Conservation (phyloP, 2,113 vertebrate species). For the Fulmarus glacialis region DNA sequence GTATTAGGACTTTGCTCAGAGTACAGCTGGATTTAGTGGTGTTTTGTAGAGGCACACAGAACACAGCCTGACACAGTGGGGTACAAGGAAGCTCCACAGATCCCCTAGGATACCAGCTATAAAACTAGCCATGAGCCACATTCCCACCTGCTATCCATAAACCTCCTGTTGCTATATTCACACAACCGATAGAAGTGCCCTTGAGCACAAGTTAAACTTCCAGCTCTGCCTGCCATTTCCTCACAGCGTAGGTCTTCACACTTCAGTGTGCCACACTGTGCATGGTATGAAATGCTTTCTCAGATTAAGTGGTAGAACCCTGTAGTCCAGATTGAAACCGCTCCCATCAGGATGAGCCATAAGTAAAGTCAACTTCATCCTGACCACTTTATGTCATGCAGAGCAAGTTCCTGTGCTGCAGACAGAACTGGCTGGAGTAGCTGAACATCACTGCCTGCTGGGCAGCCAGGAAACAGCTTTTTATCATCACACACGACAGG, state of each 20-base stretch:
- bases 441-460: neutral
- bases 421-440: neutral
- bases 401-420: neutral
- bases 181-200: neutral
- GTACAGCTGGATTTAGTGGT: neutral
- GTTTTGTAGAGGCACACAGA: neutral
- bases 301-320: neutral
- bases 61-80: neutral
- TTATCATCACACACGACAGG: neutral
- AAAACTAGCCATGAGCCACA: neutral
- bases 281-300: neutral
- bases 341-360: neutral
- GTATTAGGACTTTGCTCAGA: neutral
- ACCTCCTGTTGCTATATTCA: neutral
- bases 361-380: neutral
- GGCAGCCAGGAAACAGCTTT: neutral
- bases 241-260: neutral
- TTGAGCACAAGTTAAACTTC: neutral
- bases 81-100: accelerated
- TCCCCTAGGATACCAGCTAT: neutral
- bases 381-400: neutral
- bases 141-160: neutral
- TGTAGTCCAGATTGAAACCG: neutral
- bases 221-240: neutral
- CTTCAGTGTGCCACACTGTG: accelerated